These are phyloP conservation scores for Aporophyla lueneburgensis DNA, from an alignment of 2,888 invertebrate species.

Conservation along the genomic window DNA sequence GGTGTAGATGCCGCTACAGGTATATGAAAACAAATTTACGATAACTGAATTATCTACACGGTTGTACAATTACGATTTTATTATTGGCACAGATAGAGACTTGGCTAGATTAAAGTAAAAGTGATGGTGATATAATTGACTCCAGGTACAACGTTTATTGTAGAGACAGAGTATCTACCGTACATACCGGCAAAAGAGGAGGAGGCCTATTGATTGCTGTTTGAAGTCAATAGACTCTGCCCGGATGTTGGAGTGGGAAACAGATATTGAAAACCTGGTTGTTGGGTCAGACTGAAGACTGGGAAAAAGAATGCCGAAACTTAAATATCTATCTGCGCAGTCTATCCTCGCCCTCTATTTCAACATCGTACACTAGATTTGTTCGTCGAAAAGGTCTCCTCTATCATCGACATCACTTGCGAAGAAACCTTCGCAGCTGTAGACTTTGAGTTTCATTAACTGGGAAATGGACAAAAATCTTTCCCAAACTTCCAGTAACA, in stretches of 20 bases:
- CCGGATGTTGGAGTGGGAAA: constrained; percentile 1
- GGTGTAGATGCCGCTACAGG: too few relatives aligned
- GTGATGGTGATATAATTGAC: not conserved
- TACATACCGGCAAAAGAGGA: not conserved
- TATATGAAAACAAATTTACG: too few relatives aligned
- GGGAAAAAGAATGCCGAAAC: not conserved
- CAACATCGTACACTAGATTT: not conserved
- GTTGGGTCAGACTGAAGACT: constrained; percentile 1
- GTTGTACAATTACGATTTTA: too few relatives aligned
- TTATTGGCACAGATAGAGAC: too few relatives aligned
- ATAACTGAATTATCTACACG: too few relatives aligned
- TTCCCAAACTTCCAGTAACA: not conserved
- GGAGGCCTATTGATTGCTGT: constrained; percentile 24
- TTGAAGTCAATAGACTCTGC: not conserved
- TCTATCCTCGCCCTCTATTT: constrained; percentile 17
- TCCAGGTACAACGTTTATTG: not conserved
- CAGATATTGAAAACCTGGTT: constrained; percentile 4
- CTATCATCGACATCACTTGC: not conserved
- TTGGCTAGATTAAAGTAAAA: not conserved
- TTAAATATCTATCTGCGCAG: constrained; percentile 3
- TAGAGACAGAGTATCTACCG: not conserved
- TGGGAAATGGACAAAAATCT: not conserved
- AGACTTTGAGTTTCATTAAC: constrained; percentile 1
- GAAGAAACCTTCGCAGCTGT: constrained; percentile 1
- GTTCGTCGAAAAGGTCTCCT: not conserved